phyloP scores from a whole-genome alignment of 2,797 vertebrate species.

The Glossophaga mutica region DNA sequence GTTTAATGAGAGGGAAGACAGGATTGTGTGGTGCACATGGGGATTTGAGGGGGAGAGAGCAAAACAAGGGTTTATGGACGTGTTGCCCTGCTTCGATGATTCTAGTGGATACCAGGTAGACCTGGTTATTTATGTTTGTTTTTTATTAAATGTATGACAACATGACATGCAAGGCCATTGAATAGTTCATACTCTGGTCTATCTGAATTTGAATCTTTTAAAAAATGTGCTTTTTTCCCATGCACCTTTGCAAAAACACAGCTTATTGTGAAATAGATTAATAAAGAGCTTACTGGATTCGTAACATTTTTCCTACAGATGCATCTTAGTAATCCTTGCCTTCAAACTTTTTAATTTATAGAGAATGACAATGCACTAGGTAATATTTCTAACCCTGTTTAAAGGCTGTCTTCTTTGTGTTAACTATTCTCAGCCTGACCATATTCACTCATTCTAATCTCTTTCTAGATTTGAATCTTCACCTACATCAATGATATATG shows the following conservation, averaged over 20 bases:
- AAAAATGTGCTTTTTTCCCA: not conserved
- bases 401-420: not conserved
- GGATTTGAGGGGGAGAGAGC: not conserved
- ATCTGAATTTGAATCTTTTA: not conserved
- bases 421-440: not conserved
- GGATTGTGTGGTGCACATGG: not conserved
- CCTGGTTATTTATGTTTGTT: not conserved
- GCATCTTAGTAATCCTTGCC: not conserved
- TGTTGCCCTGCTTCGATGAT: not conserved
- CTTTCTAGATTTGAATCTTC: not conserved
- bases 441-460: not conserved
- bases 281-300: not conserved
- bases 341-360: constrained; percentile 2
- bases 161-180: not conserved
- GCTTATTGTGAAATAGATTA: not conserved
- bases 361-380: not conserved
- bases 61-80: not conserved
- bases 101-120: not conserved
- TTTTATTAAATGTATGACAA: not conserved
- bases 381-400: not conserved
- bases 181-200: not conserved
- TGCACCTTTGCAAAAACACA: not conserved
- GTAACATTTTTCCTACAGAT: not conserved
- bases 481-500: not conserved
- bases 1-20: not conserved